phyloP scores from a whole-genome alignment of 2,113 vertebrate species.

The Patagioenas fasciata region DNA sequence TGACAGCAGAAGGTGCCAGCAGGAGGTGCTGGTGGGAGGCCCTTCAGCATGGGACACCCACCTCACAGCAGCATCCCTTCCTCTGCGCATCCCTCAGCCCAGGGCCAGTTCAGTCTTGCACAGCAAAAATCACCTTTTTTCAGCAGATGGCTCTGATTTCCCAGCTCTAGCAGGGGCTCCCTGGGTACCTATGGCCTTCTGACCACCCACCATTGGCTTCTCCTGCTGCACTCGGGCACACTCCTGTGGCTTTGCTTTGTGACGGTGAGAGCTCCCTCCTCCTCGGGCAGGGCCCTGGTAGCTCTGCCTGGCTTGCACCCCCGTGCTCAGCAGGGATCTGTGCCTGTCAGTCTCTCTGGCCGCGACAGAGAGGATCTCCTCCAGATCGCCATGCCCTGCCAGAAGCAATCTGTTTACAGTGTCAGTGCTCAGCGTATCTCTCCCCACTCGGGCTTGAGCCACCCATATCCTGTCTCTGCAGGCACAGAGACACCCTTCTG shows the following conservation, averaged over 20 bases:
- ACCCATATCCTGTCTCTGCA: background rate
- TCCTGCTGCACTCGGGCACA: background rate
- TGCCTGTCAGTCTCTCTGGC: background rate
- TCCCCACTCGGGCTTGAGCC: background rate
- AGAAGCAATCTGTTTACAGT: constrained; percentile 42
- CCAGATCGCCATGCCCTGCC: background rate
- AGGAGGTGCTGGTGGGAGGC: background rate
- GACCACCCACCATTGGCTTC: background rate
- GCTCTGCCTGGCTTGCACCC: background rate
- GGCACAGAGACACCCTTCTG: background rate
- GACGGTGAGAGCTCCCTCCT: background rate
- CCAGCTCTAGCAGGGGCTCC: background rate
- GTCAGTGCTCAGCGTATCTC: background rate
- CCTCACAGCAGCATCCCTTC: background rate
- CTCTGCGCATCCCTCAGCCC: background rate
- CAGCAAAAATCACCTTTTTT: background rate
- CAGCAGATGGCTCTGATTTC: background rate
- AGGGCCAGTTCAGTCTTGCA: background rate
- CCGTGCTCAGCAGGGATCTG: fast-evolving
- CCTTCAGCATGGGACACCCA: fast-evolving
- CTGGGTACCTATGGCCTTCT: background rate
- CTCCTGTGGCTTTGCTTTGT: background rate
- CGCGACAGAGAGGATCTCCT: background rate
- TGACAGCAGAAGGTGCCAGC: too few relatives aligned
- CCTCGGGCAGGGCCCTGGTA: background rate